phyloP scores from a whole-genome alignment of 2,797 vertebrate species.

The Galaxias olidus region DNA sequence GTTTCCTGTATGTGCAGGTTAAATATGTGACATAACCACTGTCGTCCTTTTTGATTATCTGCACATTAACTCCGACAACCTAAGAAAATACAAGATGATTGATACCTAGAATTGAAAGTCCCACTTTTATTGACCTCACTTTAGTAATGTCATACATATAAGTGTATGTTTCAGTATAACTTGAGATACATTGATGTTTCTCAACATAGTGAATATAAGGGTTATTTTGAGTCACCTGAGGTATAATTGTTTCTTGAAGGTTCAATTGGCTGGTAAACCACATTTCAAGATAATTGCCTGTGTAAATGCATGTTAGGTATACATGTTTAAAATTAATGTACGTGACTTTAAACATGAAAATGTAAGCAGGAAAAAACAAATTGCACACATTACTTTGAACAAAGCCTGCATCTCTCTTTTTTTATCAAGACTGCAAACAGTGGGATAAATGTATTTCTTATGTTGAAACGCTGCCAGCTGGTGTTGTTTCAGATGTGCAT shows the following conservation, averaged over 20 bases:
- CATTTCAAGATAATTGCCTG: neutral
- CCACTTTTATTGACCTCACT: too few species aligned
- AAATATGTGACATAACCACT: neutral
- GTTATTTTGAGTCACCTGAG: neutral
- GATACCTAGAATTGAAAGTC: too few species aligned
- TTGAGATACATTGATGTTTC: too few species aligned
- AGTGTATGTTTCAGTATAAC: too few species aligned
- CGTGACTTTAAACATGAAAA: neutral
- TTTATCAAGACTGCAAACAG: constrained; percentile 17
- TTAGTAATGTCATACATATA: too few species aligned
- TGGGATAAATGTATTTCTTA: constrained; percentile 41
- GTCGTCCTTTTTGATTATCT: too few species aligned
- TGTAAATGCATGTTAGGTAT: neutral
- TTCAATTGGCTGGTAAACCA: neutral
- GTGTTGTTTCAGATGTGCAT: constrained; percentile 49
- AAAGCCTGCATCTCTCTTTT: neutral
- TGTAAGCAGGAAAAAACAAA: neutral
- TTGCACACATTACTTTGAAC: neutral
- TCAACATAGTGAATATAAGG: neutral
- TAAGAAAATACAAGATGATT: too few species aligned
- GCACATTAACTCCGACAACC: too few species aligned
- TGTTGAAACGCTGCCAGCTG: constrained; percentile 56
- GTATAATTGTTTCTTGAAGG: too few species aligned
- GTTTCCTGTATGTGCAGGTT: neutral
- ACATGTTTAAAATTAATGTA: neutral